Percentiles rank a stretch among this genome's conserved stretches.
These are phyloP conservation scores for Dryomyza anilis DNA, from an alignment of 2,888 invertebrate genomes.

Conservation along the genomic window DNA sequence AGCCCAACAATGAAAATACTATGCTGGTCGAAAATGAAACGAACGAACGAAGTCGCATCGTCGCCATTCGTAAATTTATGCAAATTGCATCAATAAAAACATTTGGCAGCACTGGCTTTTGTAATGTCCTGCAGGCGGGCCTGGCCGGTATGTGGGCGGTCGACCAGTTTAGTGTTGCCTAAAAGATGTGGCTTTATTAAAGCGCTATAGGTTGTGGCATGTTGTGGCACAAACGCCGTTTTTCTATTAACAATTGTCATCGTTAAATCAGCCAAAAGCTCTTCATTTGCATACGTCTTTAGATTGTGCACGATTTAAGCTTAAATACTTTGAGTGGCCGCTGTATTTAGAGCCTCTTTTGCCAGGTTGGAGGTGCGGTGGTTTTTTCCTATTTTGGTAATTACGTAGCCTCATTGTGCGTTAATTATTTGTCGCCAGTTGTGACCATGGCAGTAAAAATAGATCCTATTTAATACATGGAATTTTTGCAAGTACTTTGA, in stretches of 20 bases:
- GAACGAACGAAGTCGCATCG: background rate
- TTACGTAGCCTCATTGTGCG: too few relatives aligned
- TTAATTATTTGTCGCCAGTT: too few relatives aligned
- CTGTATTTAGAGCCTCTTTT: too few relatives aligned
- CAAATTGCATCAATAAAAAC: slow-evolving; percentile 54
- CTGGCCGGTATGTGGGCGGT: too few relatives aligned
- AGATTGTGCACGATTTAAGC: background rate
- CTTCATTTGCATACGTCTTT: background rate
- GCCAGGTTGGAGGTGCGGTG: background rate
- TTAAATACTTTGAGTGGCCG: too few relatives aligned
- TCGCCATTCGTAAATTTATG: slow-evolving; percentile 51
- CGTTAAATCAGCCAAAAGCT: slow-evolving; percentile 41
- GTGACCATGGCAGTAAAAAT: too few relatives aligned
- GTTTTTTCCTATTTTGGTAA: background rate
- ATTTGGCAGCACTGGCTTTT: slow-evolving; percentile 44
- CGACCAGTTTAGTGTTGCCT: too few relatives aligned
- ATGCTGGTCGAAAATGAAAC: slow-evolving; percentile 11
- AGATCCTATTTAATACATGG: too few relatives aligned
- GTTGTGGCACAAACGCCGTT: slow-evolving; percentile 42
- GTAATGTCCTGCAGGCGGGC: slow-evolving; percentile 31
- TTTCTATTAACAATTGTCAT: slow-evolving; percentile 54
- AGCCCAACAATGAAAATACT: background rate
- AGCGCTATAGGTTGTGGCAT: too few relatives aligned
- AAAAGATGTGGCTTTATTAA: too few relatives aligned
- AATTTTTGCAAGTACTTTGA: too few relatives aligned